Evolutionary conservation across 1,140 invertebrate species (phyloP).

Genomic region (Drosophila tristis): DNA sequence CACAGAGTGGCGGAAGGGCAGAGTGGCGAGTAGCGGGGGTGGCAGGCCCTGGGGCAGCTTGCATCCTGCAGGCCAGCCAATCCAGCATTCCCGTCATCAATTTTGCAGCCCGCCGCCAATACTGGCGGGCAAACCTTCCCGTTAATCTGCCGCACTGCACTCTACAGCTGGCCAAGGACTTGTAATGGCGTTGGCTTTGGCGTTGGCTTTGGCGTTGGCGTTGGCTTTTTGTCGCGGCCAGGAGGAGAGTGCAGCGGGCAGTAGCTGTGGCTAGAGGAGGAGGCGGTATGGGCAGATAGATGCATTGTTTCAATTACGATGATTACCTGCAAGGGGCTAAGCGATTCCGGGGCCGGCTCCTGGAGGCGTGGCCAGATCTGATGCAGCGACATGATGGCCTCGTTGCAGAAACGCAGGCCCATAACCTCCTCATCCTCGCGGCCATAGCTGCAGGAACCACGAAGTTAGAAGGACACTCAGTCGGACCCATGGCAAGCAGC

Average conservation of each 20-base stretch:
- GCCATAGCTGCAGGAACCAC: conserved; percentile 88
- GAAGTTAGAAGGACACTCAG: not conserved
- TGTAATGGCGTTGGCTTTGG: not conserved
- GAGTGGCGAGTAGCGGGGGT: no score
- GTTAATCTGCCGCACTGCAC: conserved; percentile 4
- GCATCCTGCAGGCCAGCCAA: no score
- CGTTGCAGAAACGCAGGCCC: conserved; percentile 96
- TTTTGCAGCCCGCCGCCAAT: conserved; percentile 34
- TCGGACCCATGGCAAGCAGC: not conserved
- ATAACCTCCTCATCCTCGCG: conserved; percentile 96
- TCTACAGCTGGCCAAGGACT: conserved; percentile 4
- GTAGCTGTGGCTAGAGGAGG: not conserved
- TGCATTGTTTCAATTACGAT: conserved; percentile 60
- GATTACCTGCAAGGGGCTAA: conserved; percentile 90
- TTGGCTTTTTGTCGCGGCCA: no score
- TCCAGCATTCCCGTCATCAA: conserved; percentile 14
- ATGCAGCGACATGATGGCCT: conserved; percentile 93
- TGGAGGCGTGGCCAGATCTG: conserved; percentile 91
- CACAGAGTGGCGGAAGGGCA: not conserved
- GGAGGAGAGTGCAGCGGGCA: not conserved
- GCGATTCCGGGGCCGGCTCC: conserved; percentile 84
- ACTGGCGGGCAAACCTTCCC: conserved; percentile 6
- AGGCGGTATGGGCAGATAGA: not conserved
- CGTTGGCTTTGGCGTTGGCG: no score
- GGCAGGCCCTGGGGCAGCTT: no score